Evolutionary conservation across 92 coral and sea anemone genomes (phyloP).

Genomic region (Palythoa grandiflora): DNA sequence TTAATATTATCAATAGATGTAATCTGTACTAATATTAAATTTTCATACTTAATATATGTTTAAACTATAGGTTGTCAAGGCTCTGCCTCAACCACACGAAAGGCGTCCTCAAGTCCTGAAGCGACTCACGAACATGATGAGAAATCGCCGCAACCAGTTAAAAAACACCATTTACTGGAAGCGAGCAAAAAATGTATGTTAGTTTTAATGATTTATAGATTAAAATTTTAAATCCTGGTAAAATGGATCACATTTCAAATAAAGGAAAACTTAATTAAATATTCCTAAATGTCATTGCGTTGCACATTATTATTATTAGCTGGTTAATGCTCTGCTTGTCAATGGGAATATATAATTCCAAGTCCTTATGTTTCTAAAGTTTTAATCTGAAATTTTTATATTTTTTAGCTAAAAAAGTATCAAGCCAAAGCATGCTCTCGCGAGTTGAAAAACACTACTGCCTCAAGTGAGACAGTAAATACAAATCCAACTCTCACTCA

Average conservation of each 20-base stretch:
- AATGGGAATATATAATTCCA: neutral
- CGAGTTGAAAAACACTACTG: neutral
- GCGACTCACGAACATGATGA: neutral
- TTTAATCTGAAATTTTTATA: neutral
- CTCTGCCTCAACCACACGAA: neutral
- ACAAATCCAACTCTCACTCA: neutral
- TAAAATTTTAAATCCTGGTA: neutral
- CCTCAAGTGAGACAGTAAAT: neutral
- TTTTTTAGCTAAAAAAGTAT: neutral
- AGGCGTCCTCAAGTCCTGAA: neutral
- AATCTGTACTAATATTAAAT: neutral
- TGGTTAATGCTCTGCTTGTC: neutral
- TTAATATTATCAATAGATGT: too few species aligned
- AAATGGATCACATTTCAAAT: neutral
- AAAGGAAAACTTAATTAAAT: neutral
- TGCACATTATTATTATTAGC: neutral
- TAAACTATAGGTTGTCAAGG: neutral
- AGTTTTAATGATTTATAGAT: neutral
- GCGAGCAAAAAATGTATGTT: constrained; percentile 2
- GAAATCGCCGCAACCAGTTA: constrained; percentile 1
- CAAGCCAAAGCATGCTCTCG: neutral
- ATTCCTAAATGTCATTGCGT: neutral
- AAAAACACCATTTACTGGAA: constrained; percentile 10
- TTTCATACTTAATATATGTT: neutral
- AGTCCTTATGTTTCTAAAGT: neutral